phyloP scores from a whole-genome alignment of 2,888 invertebrate genomes.

The Lasioglossum morio region DNA sequence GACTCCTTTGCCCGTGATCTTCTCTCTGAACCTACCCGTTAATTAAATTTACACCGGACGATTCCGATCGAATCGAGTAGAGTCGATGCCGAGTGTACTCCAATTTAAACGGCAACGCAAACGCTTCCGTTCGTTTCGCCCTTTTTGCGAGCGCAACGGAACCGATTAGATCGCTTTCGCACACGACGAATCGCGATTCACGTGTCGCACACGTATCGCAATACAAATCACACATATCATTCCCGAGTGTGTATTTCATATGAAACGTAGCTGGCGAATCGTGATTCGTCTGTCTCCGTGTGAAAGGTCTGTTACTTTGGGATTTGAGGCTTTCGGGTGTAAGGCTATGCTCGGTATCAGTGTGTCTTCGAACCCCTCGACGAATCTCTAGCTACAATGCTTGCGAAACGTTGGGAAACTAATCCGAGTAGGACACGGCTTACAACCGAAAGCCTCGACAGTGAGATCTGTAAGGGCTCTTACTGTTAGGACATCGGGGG shows the following conservation, averaged over 20 bases:
- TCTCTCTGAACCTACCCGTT: not conserved
- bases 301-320: not conserved
- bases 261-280: no score
- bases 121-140: not conserved
- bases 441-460: not conserved
- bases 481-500: not conserved
- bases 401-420: not conserved
- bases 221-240: not conserved
- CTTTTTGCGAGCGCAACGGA: not conserved
- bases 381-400: not conserved
- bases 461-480: not conserved
- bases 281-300: not conserved
- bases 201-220: no score
- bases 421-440: not conserved
- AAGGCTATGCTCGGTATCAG: not conserved
- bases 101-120: constrained; percentile 4
- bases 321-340: not conserved
- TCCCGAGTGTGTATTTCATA: not conserved
- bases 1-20: not conserved
- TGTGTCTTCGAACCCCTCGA: not conserved
- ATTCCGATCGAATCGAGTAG: constrained; percentile 5
- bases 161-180: not conserved
- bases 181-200: not conserved
- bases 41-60: constrained; percentile 10
- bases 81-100: not conserved